phyloP scores from a whole-genome alignment of 2,113 vertebrate species.

The Caranx ignobilis region DNA sequence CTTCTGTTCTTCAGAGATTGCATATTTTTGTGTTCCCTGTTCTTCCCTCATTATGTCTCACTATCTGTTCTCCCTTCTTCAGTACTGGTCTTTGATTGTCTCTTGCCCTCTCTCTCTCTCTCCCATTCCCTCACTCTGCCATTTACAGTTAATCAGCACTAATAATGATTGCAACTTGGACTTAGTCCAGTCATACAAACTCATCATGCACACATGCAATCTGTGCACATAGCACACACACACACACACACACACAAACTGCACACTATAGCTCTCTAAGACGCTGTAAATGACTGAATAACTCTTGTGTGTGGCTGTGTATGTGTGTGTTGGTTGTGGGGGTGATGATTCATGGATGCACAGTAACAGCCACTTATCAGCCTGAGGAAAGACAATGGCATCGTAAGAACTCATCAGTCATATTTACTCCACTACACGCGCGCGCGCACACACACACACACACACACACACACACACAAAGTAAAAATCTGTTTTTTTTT shows the following conservation, averaged over 20 bases:
- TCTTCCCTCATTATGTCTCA: constrained; percentile 49
- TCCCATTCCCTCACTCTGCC: constrained; percentile 60
- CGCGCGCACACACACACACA: constrained; percentile 1
- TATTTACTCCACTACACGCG: constrained; percentile 64
- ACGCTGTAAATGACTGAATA: constrained; percentile 66
- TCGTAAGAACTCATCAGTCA: constrained; percentile 80
- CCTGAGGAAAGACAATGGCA: constrained; percentile 77
- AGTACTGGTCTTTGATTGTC: constrained; percentile 50
- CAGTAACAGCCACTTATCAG: constrained; percentile 80
- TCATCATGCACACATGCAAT: constrained; percentile 11
- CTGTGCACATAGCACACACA: constrained; percentile 3
- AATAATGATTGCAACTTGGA: constrained; percentile 79
- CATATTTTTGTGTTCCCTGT: constrained; percentile 47
- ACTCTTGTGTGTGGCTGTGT: constrained; percentile 40
- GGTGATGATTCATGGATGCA: constrained; percentile 81
- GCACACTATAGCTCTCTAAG: constrained; percentile 37
- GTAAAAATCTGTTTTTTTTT: constrained; percentile 11
- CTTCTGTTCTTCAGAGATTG: constrained; percentile 53
- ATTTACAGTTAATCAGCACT: constrained; percentile 82
- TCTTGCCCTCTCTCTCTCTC: constrained; percentile 32
- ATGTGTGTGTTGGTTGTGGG: constrained; percentile 55
- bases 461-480: neutral
- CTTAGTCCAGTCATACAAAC: constrained; percentile 68
- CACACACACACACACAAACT: constrained; percentile 29
- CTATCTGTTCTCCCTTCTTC: constrained; percentile 39